Evolutionary conservation across 2,888 invertebrate species (phyloP).

Genomic region (Drosophila atripex): DNA sequence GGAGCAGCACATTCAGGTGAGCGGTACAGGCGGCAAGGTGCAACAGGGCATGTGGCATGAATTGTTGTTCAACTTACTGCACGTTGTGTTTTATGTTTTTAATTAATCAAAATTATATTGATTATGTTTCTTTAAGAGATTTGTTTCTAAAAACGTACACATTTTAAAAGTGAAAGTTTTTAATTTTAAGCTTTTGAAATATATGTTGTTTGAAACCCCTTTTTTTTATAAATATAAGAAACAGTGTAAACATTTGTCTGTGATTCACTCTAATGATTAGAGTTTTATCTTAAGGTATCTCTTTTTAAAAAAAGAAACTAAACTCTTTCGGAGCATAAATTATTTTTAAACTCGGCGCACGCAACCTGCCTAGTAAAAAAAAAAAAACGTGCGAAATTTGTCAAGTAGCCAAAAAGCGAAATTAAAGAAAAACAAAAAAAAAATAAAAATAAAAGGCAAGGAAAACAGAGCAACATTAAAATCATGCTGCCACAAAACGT

Average conservation of each 20-base stretch:
- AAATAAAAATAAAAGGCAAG: not conserved
- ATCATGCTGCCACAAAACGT: conserved; percentile 35
- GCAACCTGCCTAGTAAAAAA: conserved; percentile 13
- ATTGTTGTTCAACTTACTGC: conserved; percentile 21
- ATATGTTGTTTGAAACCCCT: too few relatives aligned
- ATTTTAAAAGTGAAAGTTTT: too few relatives aligned
- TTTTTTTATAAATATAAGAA: not conserved
- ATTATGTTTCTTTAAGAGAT: too few relatives aligned
- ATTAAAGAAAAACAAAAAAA: conserved; percentile 3
- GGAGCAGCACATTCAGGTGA: conserved; percentile 90
- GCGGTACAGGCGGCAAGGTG: conserved; percentile 44
- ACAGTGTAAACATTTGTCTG: conserved; percentile 2
- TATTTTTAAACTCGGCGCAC: conserved; percentile 47
- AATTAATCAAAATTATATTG: not conserved
- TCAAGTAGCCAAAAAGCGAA: conserved; percentile 55
- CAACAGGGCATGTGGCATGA: conserved; percentile 19
- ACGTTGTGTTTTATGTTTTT: conserved; percentile 15
- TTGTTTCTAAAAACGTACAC: too few relatives aligned
- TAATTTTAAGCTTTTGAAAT: too few relatives aligned
- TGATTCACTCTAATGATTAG: conserved; percentile 54
- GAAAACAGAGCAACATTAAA: conserved; percentile 32
- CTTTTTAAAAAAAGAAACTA: conserved; percentile 1
- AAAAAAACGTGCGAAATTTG: conserved; percentile 51
- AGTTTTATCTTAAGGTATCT: conserved; percentile 16
- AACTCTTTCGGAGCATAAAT: conserved; percentile 17